Base-by-base conservation (phyloP, 2,888 invertebrate genomes). In the Tenodera sinensis region DNA sequence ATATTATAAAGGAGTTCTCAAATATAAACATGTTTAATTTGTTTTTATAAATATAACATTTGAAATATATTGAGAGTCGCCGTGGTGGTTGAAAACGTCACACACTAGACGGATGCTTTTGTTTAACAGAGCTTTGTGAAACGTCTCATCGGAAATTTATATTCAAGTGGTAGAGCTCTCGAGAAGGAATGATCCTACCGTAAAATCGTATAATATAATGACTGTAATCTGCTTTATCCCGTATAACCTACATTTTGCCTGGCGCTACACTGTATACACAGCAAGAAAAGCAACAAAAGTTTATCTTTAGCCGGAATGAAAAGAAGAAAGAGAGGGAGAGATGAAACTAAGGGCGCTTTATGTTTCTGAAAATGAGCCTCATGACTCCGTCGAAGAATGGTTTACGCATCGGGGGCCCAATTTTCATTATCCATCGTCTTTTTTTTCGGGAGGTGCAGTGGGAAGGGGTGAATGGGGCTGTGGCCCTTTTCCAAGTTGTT, bases 341-440 rank as follows among this genome's bases (percentile, higher is more conserved):
- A 71, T 25, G 54, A 71, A 71, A 71, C 54, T 71, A 25, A 20
- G 54, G 54, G 54, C 54, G 54, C 54, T 71, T 71, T 71, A 71
- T 71, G 54, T 71, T 71, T 87, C 87, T 87, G 87, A 83, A 87
- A 87, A 87, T 83, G 87, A 83, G 83, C 81, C 86, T 81, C 86
- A 81, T 86, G 81, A 28, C 30, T 28, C 28, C 28, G 86, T 47
- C 86, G 42, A 87, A 83, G 25, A 82, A 54, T 20, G 83, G 71
- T n/a, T 83, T 28, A 28, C 87, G 25, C 87, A 82, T 30, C 87
- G 81, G 82, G 30, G 82, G 85, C 47, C 81, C 34, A 82, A 83
- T 87, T 87, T 83, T 87, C 87, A 87, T 87, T 87, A 87, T 87
- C 87, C 34, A 34, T 87, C 34, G 87, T 83, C 87, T 87, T 87